Evolutionary conservation across 2,797 vertebrate genomes (phyloP).

Genomic region (Gambelia wislizenii): DNA sequence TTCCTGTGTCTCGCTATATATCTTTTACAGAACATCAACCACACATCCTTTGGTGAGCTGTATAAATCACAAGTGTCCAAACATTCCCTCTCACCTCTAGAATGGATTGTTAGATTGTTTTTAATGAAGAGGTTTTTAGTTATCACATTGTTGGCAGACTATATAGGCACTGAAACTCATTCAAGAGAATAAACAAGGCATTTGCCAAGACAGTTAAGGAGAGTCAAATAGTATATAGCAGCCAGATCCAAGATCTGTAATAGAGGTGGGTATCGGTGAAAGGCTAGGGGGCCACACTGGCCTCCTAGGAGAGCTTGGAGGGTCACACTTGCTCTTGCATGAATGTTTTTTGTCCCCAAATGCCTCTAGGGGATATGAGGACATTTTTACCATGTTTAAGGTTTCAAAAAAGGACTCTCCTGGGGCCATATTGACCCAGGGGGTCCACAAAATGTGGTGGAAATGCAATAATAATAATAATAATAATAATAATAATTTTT

Average conservation of each 20-base stretch:
- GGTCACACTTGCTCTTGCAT: no score
- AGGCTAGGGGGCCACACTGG: no score
- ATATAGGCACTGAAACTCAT: conserved; percentile 19
- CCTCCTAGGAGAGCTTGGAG: no score
- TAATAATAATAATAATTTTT: no score
- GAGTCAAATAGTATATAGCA: background rate
- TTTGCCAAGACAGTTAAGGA: conserved; percentile 13
- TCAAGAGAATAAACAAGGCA: conserved; percentile 20
- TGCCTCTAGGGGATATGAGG: no score
- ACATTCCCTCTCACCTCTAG: conserved; percentile 37
- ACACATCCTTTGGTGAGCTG: background rate
- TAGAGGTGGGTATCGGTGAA: background rate
- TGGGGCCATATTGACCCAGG: no score
- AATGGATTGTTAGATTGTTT: conserved; percentile 17
- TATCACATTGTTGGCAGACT: conserved; percentile 21
- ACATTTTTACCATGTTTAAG: no score
- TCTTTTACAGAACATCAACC: background rate
- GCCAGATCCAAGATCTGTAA: conserved; percentile 19
- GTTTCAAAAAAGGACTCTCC: no score
- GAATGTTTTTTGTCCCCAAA: no score
- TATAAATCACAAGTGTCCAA: conserved; percentile 44
- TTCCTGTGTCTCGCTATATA: background rate
- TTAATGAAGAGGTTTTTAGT: conserved; percentile 43
- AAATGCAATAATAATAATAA: no score
- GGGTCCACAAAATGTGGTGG: no score